Base-by-base conservation (phyloP, 2,888 invertebrate species). In the Habroteleia sp. region DNA sequence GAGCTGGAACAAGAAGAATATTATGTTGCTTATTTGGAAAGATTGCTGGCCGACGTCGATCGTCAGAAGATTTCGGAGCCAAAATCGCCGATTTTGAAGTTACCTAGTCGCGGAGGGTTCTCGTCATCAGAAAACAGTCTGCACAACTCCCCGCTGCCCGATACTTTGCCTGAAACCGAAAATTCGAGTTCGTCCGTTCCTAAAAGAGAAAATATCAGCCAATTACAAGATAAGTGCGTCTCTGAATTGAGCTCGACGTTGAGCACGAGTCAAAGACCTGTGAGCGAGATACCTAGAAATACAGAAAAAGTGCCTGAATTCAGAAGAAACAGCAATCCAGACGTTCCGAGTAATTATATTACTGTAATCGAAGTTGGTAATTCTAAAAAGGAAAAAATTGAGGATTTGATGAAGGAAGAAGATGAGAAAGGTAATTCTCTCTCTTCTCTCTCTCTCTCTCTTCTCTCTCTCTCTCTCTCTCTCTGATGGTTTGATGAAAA, bases 1-100 rank as follows among this genome's bases (percentile, higher is more conserved):
- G 96, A 96, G 89, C 90, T 97, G 78, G 95, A 96, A 86, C 96
- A 96, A 88, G 96, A 97, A 89, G 94, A 95, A 85, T 94, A 96
- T 84, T 96, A 96, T 85, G 96, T 96, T 6, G 95, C 96, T 87
- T 96, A 96, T 89, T 90, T 97, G 83, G 96, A 96, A 86, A 92
- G 95, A 77, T 89, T 96, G 78, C 89, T 97, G 60, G 94, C 93
- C 65, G 96, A 96, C 90, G 96, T 96, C 5, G 96, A 96, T 85
- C 94, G 94, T 83, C 94, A 94, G 85, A 95, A 94, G 25, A 84
- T 83, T 87, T 88, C 84, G 87, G 90, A 88, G 87, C 90, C 90
- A 89, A 88, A 90, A 41, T 33, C 76, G 20, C 60, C 78, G 0
- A 41, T 23, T 25, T 31, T 44, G 3, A 85, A 83, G 27, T 75